These are phyloP conservation scores for Hemichromis elongatus DNA, from an alignment of 2,113 vertebrate genomes.

Conservation along the genomic window DNA sequence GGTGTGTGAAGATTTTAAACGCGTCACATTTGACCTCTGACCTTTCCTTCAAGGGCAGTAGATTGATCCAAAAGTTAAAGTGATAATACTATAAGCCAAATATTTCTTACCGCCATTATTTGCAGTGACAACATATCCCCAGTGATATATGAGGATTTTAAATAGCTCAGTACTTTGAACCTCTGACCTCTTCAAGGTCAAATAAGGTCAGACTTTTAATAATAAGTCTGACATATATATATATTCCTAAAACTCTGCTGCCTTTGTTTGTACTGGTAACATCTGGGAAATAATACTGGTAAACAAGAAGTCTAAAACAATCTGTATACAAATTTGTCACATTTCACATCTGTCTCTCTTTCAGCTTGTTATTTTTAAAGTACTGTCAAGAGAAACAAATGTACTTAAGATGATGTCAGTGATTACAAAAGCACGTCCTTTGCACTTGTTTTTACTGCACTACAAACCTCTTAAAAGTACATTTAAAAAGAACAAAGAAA, in stretches of 20 bases:
- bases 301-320: not conserved
- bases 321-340: not conserved
- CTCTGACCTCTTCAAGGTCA: not conserved
- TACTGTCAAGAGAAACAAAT: not conserved
- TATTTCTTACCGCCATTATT: not conserved
- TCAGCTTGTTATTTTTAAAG: not conserved
- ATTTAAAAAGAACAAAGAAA: not conserved
- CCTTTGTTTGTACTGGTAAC: not conserved
- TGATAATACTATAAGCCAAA: not conserved
- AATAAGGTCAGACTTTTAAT: not conserved
- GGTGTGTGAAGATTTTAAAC: not conserved
- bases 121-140: not conserved
- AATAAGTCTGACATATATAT: too few relatives aligned
- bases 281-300: not conserved
- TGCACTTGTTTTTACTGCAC: not conserved
- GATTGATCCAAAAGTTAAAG: not conserved
- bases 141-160: not conserved
- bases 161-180: not conserved
- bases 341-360: not conserved
- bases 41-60: not conserved
- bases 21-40: not conserved
- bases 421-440: not conserved
- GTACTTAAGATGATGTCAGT: not conserved
- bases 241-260: not conserved
- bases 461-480: not conserved